Evolutionary conservation across 2,888 invertebrate species (phyloP).

Genomic region (Pilophorus perplexus): DNA sequence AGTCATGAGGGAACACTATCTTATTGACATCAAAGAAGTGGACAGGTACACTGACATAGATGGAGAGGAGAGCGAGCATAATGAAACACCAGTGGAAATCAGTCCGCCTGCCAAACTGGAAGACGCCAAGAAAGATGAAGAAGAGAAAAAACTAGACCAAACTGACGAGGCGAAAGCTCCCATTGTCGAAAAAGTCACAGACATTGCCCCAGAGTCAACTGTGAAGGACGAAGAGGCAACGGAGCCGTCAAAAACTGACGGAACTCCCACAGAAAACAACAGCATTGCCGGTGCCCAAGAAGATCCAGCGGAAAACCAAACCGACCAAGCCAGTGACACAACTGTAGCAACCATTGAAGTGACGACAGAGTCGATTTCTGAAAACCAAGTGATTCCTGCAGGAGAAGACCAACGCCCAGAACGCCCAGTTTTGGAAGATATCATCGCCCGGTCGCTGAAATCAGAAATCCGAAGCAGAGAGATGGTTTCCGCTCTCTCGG

Average conservation of each 20-base stretch:
- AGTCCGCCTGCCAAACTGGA: too few relatives aligned
- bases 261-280: background rate
- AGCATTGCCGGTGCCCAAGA: background rate
- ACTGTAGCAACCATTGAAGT: background rate
- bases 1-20: slow-evolving; percentile 59
- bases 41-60: slow-evolving; percentile 51
- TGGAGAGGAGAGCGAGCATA: slow-evolving; percentile 52
- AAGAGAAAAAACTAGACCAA: background rate
- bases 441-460: slow-evolving; percentile 44
- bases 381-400: slow-evolving; percentile 52
- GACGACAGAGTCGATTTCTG: slow-evolving; percentile 46
- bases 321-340: slow-evolving; percentile 6
- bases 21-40: slow-evolving; percentile 62
- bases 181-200: slow-evolving; percentile 36
- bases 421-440: slow-evolving; percentile 52
- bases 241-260: background rate
- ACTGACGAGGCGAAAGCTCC: slow-evolving; percentile 19
- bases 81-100: slow-evolving; percentile 51
- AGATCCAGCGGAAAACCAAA: slow-evolving; percentile 12
- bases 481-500: slow-evolving; percentile 54
- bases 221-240: background rate
- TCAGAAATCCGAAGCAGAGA: slow-evolving; percentile 55
- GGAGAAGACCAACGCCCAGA: too few relatives aligned
- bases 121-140: slow-evolving; percentile 1
- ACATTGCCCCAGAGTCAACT: slow-evolving; percentile 35